phyloP scores from a whole-genome alignment of 2,113 vertebrate genomes.

The Chitala chitala region DNA sequence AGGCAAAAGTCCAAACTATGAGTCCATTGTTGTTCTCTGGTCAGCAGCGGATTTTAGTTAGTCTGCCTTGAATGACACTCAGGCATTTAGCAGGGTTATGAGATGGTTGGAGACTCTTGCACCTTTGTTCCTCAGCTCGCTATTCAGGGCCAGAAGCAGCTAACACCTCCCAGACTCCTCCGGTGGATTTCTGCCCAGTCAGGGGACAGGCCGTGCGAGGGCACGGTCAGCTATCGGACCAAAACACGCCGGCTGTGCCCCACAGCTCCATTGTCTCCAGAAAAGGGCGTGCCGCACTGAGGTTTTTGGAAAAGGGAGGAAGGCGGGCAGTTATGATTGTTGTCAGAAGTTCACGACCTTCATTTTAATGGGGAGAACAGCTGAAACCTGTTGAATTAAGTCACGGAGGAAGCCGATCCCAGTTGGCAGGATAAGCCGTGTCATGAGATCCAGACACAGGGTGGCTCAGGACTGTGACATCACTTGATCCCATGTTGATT shows the following conservation, averaged over 20 bases:
- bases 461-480: background rate
- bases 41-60: no score
- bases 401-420: background rate
- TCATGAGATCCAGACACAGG: background rate
- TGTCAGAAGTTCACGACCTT: constrained; percentile 1
- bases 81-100: no score
- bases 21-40: no score
- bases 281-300: background rate
- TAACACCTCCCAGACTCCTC: background rate
- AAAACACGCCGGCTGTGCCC: constrained; percentile 1
- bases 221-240: background rate
- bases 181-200: background rate
- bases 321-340: constrained; percentile 6
- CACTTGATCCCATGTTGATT: no score
- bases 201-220: background rate
- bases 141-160: background rate
- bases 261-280: background rate
- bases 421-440: background rate
- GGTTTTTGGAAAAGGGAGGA: constrained; percentile 6
- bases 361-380: background rate
- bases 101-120: no score
- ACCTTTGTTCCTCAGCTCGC: no score
- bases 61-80: no score
- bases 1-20: no score
- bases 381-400: background rate